Evolutionary conservation across 1,140 invertebrate genomes (phyloP).

Genomic region (Coelopa frigida): DNA sequence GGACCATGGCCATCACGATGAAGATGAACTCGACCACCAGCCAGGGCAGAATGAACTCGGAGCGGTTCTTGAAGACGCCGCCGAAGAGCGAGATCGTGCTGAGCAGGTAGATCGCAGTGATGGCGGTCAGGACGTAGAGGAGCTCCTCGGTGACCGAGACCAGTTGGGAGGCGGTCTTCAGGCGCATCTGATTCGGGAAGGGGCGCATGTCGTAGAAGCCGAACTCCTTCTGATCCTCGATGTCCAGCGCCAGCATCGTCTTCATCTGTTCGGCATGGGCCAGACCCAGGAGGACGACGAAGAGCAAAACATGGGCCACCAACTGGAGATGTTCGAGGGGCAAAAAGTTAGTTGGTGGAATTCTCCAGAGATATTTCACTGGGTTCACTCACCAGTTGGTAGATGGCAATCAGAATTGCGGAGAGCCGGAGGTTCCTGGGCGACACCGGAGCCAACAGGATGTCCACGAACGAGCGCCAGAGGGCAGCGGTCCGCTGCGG

Average conservation of each 20-base stretch:
- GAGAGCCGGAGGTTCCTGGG: constrained; percentile 38
- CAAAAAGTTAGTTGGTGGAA: background rate
- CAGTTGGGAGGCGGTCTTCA: constrained; percentile 32
- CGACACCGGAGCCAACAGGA: constrained; percentile 31
- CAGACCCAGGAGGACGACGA: constrained; percentile 33
- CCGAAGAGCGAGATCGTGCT: constrained; percentile 31
- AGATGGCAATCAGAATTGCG: constrained; percentile 36
- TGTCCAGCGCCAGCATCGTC: constrained; percentile 32
- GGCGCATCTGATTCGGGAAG: constrained; percentile 30
- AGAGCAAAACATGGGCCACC: constrained; percentile 34
- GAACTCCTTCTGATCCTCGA: constrained; percentile 39
- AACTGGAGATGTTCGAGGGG: constrained; percentile 20
- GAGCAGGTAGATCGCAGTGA: constrained; percentile 27
- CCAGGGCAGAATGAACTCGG: constrained; percentile 36
- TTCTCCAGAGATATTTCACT: background rate
- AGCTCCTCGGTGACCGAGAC: constrained; percentile 34
- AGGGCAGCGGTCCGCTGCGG: constrained; percentile 15
- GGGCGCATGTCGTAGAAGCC: constrained; percentile 37
- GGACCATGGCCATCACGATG: constrained; percentile 21
- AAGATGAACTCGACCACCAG: constrained; percentile 33
- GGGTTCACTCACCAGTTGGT: constrained; percentile 36
- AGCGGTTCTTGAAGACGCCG: constrained; percentile 36
- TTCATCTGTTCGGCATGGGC: constrained; percentile 42
- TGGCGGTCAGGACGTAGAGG: constrained; percentile 26
- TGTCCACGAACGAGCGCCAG: constrained; percentile 25